phyloP scores from a whole-genome alignment of 2,888 invertebrate species.

The Andricus quercusramuli region DNA sequence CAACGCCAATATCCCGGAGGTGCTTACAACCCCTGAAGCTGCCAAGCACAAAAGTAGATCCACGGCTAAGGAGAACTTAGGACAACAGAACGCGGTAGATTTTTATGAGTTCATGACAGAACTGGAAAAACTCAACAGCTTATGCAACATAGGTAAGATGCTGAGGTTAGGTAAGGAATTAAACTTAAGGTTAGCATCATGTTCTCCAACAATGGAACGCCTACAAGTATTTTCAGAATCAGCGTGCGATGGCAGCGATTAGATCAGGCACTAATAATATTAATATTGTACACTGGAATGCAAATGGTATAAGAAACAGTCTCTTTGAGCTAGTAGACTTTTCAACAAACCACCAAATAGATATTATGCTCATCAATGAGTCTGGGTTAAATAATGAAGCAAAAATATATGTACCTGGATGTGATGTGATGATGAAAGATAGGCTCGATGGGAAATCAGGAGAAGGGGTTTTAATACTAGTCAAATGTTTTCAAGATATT shows the following conservation, averaged over 20 bases:
- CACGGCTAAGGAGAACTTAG: not conserved
- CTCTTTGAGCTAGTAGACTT: conserved; percentile 45
- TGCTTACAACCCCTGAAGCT: not conserved
- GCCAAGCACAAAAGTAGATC: not conserved
- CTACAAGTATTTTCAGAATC: not conserved
- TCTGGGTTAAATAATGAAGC: too few relatives aligned
- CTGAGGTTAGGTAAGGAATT: not conserved
- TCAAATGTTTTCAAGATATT: too few relatives aligned
- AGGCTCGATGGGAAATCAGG: too few relatives aligned
- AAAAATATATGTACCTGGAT: too few relatives aligned
- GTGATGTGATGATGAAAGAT: too few relatives aligned
- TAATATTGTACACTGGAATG: conserved; percentile 48
- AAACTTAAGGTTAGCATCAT: not conserved
- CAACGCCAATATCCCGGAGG: not conserved
- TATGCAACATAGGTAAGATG: not conserved
- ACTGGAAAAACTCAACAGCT: not conserved
- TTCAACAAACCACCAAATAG: conserved; percentile 44
- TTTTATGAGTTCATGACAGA: not conserved
- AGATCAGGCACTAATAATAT: not conserved
- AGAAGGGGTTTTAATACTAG: too few relatives aligned
- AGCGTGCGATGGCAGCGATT: not conserved
- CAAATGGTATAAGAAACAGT: conserved; percentile 49
- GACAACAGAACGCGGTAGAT: not conserved
- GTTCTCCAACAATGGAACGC: not conserved
- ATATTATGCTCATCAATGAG: conserved; percentile 32